Base-by-base conservation (phyloP, 2,113 vertebrate species). In the Anarhynchus alexandrinus region DNA sequence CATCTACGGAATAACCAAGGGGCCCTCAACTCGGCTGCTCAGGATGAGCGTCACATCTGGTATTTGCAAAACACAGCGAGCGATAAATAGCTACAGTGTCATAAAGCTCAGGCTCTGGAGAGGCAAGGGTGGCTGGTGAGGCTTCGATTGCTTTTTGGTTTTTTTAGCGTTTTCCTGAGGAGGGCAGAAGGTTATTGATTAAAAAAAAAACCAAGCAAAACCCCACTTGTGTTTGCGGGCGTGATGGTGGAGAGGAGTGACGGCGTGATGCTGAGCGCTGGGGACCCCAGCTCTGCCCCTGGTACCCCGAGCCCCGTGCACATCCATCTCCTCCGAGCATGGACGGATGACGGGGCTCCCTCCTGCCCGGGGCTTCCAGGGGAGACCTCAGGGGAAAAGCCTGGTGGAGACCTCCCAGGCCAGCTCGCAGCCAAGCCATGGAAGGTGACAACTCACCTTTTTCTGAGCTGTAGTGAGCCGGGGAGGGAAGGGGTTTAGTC, bases 271-370 rank as follows among this genome's bases (percentile, higher is more conserved):
- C 26, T 23, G 57, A 19, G 76, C 29, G 27, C 26, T 26, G 59
- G 26, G 43, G 49, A 51, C 12, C 11, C 47, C 49, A 23, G 49
- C 16, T 19, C 5, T 59, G 66, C 20, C 17, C 58, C 38, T 10
- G 30, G 38, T 59, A 47, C n/a, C 51, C 38, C 6, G 8, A 59
- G 26, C 70, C 74, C 57, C 10, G 5, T 20, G 30, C 1, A 2
- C 40, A 57, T 43, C 11, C 36, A 3, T 70, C 7, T 0, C 38
- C 61, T 26, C 36, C 1, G 0, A 42, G 12, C 0, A 0, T 17
- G 6, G 69, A 18, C 16, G 32, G 58, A 12, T 25, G 47, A 29
- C 0, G 0, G 36, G 36, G 69, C 11, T 71, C 26, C 23, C 17
- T 84, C 40, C 55, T 10, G 0, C 15, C 43, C 0, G 2, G 52